Evolutionary conservation across 2,888 invertebrate species (phyloP).

Genomic region (Euzophera pinguis): DNA sequence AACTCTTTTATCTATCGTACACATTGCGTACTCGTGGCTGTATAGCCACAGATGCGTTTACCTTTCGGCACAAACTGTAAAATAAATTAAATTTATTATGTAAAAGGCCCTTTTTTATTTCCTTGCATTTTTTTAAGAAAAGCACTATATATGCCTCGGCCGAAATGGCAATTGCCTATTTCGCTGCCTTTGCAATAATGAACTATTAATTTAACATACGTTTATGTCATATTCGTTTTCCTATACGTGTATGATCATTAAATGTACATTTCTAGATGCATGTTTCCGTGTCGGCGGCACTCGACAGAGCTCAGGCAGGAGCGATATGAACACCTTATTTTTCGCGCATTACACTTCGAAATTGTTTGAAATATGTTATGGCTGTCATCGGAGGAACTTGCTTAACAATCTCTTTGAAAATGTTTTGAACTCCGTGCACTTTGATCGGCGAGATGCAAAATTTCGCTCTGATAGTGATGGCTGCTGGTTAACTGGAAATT

Average conservation of each 20-base stretch:
- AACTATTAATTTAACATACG: too few relatives aligned
- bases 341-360: slow-evolving; percentile 74
- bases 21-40: too few relatives aligned
- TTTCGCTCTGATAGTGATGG: not conserved
- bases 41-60: too few relatives aligned
- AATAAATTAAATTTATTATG: too few relatives aligned
- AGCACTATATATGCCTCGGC: too few relatives aligned
- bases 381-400: slow-evolving; percentile 50
- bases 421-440: not conserved
- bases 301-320: slow-evolving; percentile 31
- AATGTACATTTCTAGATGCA: slow-evolving; percentile 27
- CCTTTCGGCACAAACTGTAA: too few relatives aligned
- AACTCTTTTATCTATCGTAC: too few relatives aligned
- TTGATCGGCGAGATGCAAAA: slow-evolving; percentile 3
- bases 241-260: not conserved
- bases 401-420: slow-evolving; percentile 25
- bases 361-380: slow-evolving; percentile 72
- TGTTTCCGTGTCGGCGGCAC: slow-evolving; percentile 19
- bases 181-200: too few relatives aligned
- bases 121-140: too few relatives aligned
- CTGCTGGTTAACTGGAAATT: not conserved
- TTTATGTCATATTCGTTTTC: too few relatives aligned
- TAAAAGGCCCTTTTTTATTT: too few relatives aligned
- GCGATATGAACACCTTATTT: slow-evolving; percentile 69
- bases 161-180: too few relatives aligned